Conservation (phyloP, 2,888 invertebrate species). For the Drosophila setosimentum region DNA sequence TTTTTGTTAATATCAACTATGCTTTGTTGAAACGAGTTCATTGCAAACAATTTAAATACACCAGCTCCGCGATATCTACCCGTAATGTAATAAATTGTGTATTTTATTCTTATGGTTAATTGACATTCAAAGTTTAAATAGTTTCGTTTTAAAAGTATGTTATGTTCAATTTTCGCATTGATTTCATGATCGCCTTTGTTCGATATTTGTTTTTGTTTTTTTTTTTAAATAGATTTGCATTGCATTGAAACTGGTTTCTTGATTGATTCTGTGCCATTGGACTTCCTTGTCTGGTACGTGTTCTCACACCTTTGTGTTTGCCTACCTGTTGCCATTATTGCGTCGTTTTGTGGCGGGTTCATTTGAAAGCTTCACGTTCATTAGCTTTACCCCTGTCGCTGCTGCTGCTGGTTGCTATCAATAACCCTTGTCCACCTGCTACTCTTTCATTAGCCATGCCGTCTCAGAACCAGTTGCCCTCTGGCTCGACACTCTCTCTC, state of each 20-base stretch:
- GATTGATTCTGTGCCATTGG: slow-evolving; percentile 35
- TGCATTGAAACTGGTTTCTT: slow-evolving; percentile 62
- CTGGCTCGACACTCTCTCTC: background rate
- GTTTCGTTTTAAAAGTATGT: slow-evolving; percentile 20
- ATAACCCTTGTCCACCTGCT: slow-evolving; percentile 45
- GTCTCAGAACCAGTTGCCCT: slow-evolving; percentile 15
- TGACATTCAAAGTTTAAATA: slow-evolving; percentile 3
- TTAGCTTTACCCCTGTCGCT: slow-evolving; percentile 49
- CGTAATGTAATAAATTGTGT: background rate
- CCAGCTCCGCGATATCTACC: background rate
- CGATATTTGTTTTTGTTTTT: slow-evolving; percentile 15
- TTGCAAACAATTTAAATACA: background rate
- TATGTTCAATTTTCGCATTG: background rate
- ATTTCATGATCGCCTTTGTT: slow-evolving; percentile 24
- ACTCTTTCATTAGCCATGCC: slow-evolving; percentile 50
- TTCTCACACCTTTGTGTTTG: slow-evolving; percentile 57
- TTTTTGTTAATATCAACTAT: background rate
- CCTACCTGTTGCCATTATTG: slow-evolving; percentile 35
- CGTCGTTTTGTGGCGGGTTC: slow-evolving; percentile 40
- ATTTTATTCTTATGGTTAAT: background rate
- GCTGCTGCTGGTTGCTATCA: slow-evolving; percentile 29
- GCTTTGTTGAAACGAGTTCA: background rate
- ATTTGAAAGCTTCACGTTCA: slow-evolving; percentile 61
- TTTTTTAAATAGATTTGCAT: slow-evolving; percentile 46
- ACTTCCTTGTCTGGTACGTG: slow-evolving; percentile 30